Conservation (phyloP, 1,140 invertebrate genomes). For the Polyergus mexicanus region DNA sequence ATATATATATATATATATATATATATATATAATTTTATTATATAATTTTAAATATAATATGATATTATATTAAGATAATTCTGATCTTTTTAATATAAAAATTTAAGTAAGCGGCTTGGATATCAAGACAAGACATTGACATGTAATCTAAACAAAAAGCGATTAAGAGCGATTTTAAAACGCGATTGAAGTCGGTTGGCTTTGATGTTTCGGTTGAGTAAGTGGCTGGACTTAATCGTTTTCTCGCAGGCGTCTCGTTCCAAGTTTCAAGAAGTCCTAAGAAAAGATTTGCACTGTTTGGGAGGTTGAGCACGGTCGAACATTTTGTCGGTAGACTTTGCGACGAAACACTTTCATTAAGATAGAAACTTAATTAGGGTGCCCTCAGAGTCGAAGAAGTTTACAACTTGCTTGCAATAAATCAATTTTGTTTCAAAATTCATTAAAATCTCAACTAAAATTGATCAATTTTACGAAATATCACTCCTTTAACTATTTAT, state of each 20-base stretch:
- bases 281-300: slow-evolving; percentile 63
- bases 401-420: slow-evolving; percentile 39
- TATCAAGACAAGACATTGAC: neutral
- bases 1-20: neutral
- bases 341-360: slow-evolving; percentile 62
- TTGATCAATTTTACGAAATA: slow-evolving; percentile 3
- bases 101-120: neutral
- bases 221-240: slow-evolving; percentile 62
- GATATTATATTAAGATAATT: neutral
- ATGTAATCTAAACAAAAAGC: slow-evolving; percentile 33
- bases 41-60: neutral
- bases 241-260: slow-evolving; percentile 50
- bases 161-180: neutral
- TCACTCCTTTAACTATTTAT: neutral
- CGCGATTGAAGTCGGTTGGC: slow-evolving; percentile 45
- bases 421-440: slow-evolving; percentile 35
- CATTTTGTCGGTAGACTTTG: slow-evolving; percentile 25
- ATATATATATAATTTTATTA: neutral
- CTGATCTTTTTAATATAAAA: neutral
- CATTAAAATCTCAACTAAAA: slow-evolving; percentile 10
- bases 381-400: slow-evolving; percentile 30
- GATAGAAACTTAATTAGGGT: slow-evolving; percentile 63
- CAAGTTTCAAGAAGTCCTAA: slow-evolving; percentile 64
- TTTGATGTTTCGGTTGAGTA: slow-evolving; percentile 48
- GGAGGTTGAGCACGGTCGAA: slow-evolving; percentile 3